Evolutionary conservation across 64 coral and sea anemone species (phyloP), one percentile per base, ranked within the genome.

Genomic region (Astreopora myriophthalma): DNA sequence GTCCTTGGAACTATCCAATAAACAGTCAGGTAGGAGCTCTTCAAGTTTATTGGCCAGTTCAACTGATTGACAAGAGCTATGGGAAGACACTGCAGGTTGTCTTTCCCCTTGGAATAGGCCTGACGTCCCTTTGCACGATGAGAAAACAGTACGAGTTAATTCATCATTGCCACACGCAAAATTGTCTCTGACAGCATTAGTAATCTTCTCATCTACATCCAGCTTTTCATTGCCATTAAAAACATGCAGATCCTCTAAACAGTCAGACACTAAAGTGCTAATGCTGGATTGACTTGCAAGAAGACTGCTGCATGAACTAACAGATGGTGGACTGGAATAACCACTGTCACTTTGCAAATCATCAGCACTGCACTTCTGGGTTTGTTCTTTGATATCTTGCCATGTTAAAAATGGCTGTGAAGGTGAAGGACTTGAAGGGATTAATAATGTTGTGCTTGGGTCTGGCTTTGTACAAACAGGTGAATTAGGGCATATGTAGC

Each of bases 341-440:
- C 95, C 95, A 87, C 95, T 96, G 35, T 96, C 95, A 57, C 91
- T 96, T 34, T 86, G 95, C 65, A 26, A 69, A 33, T 95, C 93
- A 46, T 78, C 71, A 16, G 20, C 30, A 69, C 25, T 49, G 20
- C 36, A 34, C 26, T 75, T 73, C 49, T 73, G 60, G 23, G 34
- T 71, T 49, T 86, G 83, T 29, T 91, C 94, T 17, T 83, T 90
- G 32, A 92, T 65, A 48, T 87, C 88, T 60, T 95, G 88, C 94
- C 87, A 94, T 85, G 86, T 88, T 34, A 72, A 86, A 22, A 79
- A 69, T 31, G 87, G 55, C 40, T n/a, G 10, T 20, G 12, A 37
- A 14, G 61, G 34, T 27, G 0, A 31, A 22, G 77, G 51, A 62
- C 51, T 80, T 16, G 40, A 27, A 13, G 42, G 38, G 38, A 19